Evolutionary conservation across 2,797 vertebrate species (phyloP), one percentile per base, ranked within the genome.

Genomic region (Galagoides demidoff): DNA sequence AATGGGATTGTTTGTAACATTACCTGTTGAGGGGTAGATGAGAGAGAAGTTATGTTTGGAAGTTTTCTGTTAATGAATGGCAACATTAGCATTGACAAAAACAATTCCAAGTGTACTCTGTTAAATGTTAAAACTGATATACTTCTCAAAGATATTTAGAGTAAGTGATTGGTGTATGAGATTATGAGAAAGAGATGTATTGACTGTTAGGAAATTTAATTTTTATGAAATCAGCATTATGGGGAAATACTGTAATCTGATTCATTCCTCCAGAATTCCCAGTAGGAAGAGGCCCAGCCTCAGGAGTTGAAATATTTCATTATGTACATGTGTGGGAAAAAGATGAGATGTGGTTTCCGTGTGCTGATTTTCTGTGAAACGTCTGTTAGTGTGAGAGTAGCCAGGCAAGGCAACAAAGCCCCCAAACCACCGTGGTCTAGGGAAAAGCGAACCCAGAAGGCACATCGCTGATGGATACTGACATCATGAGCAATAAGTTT

Each of bases 201-300:
- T 92, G 96, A 96, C 95, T 97, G 90, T 92, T 95, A 96, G 77
- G 59, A 97, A 96, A 88, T 97, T 96, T 85, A 96, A 89, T 94
- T 96, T 97, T 96, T 95, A 74, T 96, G 78, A 96, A 98, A 97
- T 96, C 81, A 89, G 52, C 59, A 95, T 96, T 95, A 92, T 88
- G 29, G 81, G 88, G 95, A 97, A 92, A 82, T 95, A 84, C 73
- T 96, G 94, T 96, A 97, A 97, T 95, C 89, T 96, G 95, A 97
- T 95, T 97, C 95, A 96, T 96, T 90, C 45, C 66, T 96, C 59
- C 4, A 27, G 85, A 98, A 93, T 82, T 85, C 37, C 92, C 81
- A 97, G 14, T 63, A 97, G 61, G 13, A 96, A 94, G 81, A 92
- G 64, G 43, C 70, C 52, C 0, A 17, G 95, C 92, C 90, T 94